Evolutionary conservation across 2,113 vertebrate genomes (phyloP), one percentile per base, ranked within the genome.

Genomic region (Sinocyclocheilus rhinocerous): DNA sequence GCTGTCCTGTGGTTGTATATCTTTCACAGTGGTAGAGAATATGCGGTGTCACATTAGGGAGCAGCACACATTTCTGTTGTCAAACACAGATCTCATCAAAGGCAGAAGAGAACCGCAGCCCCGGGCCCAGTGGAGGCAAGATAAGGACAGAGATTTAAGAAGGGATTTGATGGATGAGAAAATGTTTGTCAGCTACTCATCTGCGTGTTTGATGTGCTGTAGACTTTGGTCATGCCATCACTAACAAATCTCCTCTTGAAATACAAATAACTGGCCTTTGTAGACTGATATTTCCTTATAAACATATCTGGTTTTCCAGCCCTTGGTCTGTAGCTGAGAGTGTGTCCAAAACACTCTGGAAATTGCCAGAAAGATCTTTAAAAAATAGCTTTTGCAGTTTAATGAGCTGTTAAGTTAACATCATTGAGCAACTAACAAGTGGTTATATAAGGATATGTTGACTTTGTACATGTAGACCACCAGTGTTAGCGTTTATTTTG

Each of bases 41-140:
- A 79, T 83, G 81, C 26, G 3, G 26, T 75, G 45, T 84, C 52
- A 84, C 50, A 61, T 70, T 75, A 85, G 63, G 76, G 26, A 65
- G 65, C 22, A 48, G 20, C 29, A 73, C 67, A 50, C 50, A 72
- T 50, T 85, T 75, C 63, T 76, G 52, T 61, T 86, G 87, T 84
- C 81, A 84, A 80, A 86, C 87, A 86, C 2, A 0, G 29, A 80
- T 83, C 39, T 77, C 33, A 84, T 84, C 85, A 88, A 84, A 84
- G 59, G 42, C 87, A 52, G 84, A 77, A 73, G 39, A 69, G 50
- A 61, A n/a, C 73, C 36, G 67, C 63, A 39, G 22, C 84, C 39
- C 15, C 20, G 4, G 39, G 29, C 59, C 59, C 73, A 55, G 61
- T 0, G 20, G 63, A 69, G 59, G 12, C 76, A 67, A 39, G 75